Percentiles rank a stretch among this genome's conserved stretches.
These are phyloP conservation scores for Callopanchax toddi DNA, from an alignment of 2,113 vertebrate species.

Conservation along the genomic window DNA sequence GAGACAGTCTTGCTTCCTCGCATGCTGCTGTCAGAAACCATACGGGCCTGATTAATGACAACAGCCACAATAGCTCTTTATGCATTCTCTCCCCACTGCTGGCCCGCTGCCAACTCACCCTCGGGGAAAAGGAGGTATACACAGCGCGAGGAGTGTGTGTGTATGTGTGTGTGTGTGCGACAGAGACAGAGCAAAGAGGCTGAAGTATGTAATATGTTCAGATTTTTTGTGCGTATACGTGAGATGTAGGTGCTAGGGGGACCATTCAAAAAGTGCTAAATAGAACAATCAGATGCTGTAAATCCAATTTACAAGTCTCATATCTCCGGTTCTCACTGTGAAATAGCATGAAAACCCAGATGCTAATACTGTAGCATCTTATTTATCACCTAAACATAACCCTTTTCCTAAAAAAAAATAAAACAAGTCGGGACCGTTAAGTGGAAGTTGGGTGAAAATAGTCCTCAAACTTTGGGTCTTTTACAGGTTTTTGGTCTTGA, in stretches of 20 bases:
- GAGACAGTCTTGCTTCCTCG: conserved; percentile 72
- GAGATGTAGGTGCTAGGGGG: conserved; percentile 31
- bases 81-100: conserved; percentile 70
- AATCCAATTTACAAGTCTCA: conserved; percentile 60
- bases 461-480: conserved; percentile 50
- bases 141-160: conserved; percentile 23
- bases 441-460: conserved; percentile 34
- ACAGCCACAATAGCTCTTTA: conserved; percentile 80
- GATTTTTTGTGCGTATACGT: conserved; percentile 38
- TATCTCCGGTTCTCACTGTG: conserved; percentile 21
- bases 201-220: conserved; percentile 62
- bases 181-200: conserved; percentile 35
- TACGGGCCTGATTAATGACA: conserved; percentile 80
- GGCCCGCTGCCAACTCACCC: conserved; percentile 75
- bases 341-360: conserved; percentile 35
- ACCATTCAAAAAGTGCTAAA: conserved; percentile 44
- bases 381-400: conserved; percentile 21
- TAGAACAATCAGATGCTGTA: conserved; percentile 61
- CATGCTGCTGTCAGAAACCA: conserved; percentile 79
- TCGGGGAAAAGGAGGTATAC: conserved; percentile 63
- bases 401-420: conserved; percentile 25
- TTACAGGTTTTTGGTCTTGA: conserved; percentile 57
- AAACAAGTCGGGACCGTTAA: conserved; percentile 26
- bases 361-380: conserved; percentile 15
- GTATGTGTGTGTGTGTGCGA: neutral